phyloP scores from a whole-genome alignment of 2,888 invertebrate species.

The Drosophila bunnanda region DNA sequence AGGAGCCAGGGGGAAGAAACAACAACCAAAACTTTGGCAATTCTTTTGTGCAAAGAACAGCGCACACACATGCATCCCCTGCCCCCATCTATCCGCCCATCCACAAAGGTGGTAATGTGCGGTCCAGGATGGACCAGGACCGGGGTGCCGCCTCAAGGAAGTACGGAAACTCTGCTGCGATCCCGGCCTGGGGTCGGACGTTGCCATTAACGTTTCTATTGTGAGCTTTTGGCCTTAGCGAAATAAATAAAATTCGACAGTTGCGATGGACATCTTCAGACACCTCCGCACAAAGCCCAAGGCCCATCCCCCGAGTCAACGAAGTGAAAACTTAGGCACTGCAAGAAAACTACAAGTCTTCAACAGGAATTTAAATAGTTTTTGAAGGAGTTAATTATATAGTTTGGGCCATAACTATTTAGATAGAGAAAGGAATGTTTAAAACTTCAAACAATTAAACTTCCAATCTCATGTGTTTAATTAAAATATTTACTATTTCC shows the following conservation, averaged over 20 bases:
- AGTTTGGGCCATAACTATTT: background rate
- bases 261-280: constrained; percentile 53
- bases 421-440: background rate
- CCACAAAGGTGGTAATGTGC: constrained; percentile 64
- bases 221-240: constrained; percentile 79
- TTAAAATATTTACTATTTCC: background rate
- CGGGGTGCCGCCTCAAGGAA: constrained; percentile 68
- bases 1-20: constrained; percentile 55
- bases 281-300: constrained; percentile 23
- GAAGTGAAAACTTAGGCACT: constrained; percentile 28
- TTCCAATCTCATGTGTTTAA: background rate
- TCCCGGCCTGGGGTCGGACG: constrained; percentile 45
- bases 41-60: constrained; percentile 66
- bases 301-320: constrained; percentile 23
- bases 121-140: constrained; percentile 39
- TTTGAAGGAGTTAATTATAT: background rate
- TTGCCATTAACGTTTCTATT: constrained; percentile 79
- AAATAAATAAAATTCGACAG: constrained; percentile 80
- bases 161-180: constrained; percentile 67
- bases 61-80: constrained; percentile 17
- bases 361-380: background rate
- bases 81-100: constrained; percentile 24
- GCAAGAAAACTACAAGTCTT: constrained; percentile 41
- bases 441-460: background rate
- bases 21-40: constrained; percentile 71